A percentile compares a stretch with the other conserved stretches of the same genome.
These are phyloP conservation scores for Lophura nycthemera DNA, from an alignment of 2,113 vertebrate genomes.

Conservation along the genomic window DNA sequence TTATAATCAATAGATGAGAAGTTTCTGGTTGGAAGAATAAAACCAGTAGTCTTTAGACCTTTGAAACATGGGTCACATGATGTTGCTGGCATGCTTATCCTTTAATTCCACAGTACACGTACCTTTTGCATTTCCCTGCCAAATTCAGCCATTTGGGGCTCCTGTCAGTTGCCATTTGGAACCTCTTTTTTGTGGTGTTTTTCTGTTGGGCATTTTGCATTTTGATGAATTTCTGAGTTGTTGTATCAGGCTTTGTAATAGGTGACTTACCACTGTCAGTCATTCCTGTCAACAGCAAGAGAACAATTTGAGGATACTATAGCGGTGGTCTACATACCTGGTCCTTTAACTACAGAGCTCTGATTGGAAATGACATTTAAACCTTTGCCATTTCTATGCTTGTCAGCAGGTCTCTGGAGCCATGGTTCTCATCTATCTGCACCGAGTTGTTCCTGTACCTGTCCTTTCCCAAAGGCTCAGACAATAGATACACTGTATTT, in stretches of 20 bases:
- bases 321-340: background rate
- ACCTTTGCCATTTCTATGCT: background rate
- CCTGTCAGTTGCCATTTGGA: background rate
- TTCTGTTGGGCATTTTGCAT: conserved; percentile 11
- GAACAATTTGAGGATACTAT: background rate
- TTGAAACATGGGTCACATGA: background rate
- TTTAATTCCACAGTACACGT: background rate
- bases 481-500: background rate
- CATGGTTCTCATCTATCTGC: background rate
- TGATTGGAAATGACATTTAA: conserved; percentile 5
- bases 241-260: conserved; percentile 53
- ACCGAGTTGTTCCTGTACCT: background rate
- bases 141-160: background rate
- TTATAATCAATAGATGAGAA: background rate
- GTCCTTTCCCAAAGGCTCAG: conserved; percentile 13
- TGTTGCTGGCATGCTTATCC: background rate
- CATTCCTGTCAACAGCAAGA: background rate
- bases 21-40: background rate
- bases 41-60: background rate
- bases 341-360: background rate
- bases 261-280: conserved; percentile 58
- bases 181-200: background rate
- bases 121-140: background rate
- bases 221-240: conserved; percentile 53
- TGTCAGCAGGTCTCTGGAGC: background rate